phyloP scores from a whole-genome alignment of 2,113 vertebrate genomes.

The Oreotrochilus melanogaster region DNA sequence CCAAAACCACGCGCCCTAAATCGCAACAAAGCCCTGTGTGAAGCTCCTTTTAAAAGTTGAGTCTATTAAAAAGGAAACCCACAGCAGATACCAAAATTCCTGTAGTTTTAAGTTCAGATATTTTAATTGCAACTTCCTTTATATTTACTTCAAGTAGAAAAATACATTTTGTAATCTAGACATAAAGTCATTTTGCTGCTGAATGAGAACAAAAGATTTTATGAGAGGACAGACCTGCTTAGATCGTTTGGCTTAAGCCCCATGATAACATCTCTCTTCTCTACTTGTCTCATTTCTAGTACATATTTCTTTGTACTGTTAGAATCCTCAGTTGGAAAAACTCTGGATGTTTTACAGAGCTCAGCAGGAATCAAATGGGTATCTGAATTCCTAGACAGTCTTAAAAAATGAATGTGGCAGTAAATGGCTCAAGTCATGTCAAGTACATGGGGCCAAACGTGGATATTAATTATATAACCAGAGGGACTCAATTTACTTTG shows the following conservation, averaged over 20 bases:
- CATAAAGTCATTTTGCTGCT: not conserved
- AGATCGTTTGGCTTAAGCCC: not conserved
- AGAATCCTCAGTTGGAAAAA: not conserved
- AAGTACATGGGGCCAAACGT: not conserved
- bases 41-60: not conserved
- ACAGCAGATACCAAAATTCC: not conserved
- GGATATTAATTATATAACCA: constrained; percentile 32
- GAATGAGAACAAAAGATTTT: not conserved
- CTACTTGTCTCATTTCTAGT: not conserved
- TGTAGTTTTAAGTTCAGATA: not conserved
- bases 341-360: not conserved
- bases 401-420: constrained; percentile 1
- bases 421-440: constrained; percentile 16
- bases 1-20: not conserved
- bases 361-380: not conserved
- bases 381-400: not conserved
- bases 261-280: rapidly evolving
- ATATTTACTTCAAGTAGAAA: not conserved
- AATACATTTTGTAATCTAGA: not conserved
- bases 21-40: not conserved
- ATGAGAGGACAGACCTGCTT: not conserved
- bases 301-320: not conserved
- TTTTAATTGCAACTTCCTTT: not conserved
- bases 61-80: not conserved
- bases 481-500: constrained; percentile 33